Percentiles rank a stretch among this genome's conserved stretches.
phyloP scores from a whole-genome alignment of 2,113 vertebrate genomes.

The Delphinapterus leucas region DNA sequence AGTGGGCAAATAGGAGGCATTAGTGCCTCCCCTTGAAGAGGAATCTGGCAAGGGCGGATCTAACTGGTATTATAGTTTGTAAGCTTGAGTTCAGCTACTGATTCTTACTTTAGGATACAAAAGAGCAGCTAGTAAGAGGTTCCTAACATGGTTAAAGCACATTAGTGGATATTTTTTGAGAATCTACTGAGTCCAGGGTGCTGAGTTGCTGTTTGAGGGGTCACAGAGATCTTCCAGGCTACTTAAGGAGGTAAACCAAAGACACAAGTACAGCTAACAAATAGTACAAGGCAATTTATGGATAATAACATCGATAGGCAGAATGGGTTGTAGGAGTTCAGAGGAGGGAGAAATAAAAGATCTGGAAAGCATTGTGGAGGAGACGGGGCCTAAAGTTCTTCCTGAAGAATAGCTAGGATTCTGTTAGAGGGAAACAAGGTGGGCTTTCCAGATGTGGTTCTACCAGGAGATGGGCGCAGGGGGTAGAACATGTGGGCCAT shows the following conservation, averaged over 20 bases:
- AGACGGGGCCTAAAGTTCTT: background rate
- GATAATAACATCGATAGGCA: background rate
- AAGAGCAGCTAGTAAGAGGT: background rate
- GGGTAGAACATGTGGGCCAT: background rate
- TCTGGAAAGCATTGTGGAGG: background rate
- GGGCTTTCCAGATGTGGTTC: background rate
- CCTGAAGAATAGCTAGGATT: background rate
- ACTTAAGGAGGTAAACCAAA: background rate
- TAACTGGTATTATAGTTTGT: background rate
- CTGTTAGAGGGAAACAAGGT: background rate
- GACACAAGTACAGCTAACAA: background rate
- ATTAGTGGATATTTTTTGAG: background rate
- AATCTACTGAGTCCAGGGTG: background rate
- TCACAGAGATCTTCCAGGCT: background rate
- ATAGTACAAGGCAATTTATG: background rate
- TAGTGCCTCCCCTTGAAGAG: background rate
- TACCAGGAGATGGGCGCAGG: background rate
- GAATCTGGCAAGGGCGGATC: background rate
- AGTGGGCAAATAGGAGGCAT: background rate
- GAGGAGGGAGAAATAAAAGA: background rate
- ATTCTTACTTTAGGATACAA: background rate
- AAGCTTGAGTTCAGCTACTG: background rate
- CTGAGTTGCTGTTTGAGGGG: background rate
- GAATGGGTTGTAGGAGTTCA: background rate
- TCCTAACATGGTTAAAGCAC: background rate